Percentiles rank a stretch among this genome's conserved stretches.
phyloP scores from a whole-genome alignment of 2,113 vertebrate species.

The Chloropsis hardwickii region DNA sequence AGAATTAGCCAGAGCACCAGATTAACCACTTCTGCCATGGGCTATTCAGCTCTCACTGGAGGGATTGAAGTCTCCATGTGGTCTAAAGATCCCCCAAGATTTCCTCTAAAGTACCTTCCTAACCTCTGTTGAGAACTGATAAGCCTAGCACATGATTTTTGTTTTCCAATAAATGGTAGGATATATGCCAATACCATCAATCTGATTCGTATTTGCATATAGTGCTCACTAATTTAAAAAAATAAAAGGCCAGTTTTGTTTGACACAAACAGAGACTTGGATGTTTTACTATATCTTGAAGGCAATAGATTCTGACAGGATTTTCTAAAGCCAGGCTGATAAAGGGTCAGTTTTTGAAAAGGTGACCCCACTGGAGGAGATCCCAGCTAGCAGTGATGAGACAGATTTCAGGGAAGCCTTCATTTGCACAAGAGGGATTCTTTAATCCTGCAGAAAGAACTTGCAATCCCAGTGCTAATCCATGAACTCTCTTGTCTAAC shows the following conservation, averaged over 20 bases:
- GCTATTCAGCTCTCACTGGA: not conserved
- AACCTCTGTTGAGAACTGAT: not conserved
- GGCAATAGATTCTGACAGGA: not conserved
- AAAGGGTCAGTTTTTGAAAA: not conserved
- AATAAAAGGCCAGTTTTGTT: not conserved
- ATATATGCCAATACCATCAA: not conserved
- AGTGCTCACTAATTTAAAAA: not conserved
- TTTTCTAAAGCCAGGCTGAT: not conserved
- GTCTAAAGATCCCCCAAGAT: not conserved
- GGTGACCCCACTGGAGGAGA: not conserved
- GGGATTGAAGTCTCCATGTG: not conserved
- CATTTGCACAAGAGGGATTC: not conserved
- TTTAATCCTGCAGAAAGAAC: not conserved
- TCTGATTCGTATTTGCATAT: not conserved
- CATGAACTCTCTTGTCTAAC: not conserved
- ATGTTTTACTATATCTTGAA: not conserved
- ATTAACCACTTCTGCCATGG: not conserved
- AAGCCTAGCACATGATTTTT: not conserved
- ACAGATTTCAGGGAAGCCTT: not conserved
- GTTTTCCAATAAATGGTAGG: rapidly evolving
- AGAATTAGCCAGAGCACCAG: not conserved
- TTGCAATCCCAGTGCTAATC: not conserved
- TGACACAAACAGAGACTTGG: not conserved
- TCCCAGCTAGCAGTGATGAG: not conserved
- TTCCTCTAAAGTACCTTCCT: not conserved